These are phyloP conservation scores for Priocnemis perturbator DNA, from an alignment of 2,888 invertebrate genomes.

Conservation along the genomic window DNA sequence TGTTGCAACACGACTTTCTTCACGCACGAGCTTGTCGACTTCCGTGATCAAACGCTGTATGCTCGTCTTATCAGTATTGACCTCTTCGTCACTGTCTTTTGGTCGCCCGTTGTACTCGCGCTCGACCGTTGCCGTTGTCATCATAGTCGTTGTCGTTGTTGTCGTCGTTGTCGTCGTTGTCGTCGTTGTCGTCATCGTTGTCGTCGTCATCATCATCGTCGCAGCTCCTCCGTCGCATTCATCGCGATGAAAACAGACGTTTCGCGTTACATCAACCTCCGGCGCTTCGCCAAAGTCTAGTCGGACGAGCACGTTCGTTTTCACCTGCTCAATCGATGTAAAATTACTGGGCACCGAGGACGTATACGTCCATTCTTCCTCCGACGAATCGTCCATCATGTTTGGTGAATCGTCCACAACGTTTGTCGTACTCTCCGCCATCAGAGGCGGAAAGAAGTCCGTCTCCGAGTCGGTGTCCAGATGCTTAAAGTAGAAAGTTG, in stretches of 20 bases:
- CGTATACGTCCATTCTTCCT: conserved; percentile 84
- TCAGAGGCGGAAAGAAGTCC: conserved; percentile 71
- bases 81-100: conserved; percentile 76
- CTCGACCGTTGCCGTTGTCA: conserved; percentile 27
- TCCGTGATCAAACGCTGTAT: conserved; percentile 87
- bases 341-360: conserved; percentile 43
- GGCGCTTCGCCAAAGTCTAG: conserved; percentile 49
- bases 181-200: conserved; percentile 54
- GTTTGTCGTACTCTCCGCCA: too few relatives aligned
- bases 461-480: conserved; percentile 91
- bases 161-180: conserved; percentile 59
- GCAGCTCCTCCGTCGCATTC: neutral
- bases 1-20: conserved; percentile 73
- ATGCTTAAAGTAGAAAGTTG: conserved; percentile 90
- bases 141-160: conserved; percentile 66
- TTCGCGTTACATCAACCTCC: neutral
- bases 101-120: conserved; percentile 26
- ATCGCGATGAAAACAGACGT: too few relatives aligned
- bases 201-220: conserved; percentile 40
- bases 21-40: conserved; percentile 87
- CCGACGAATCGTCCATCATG: conserved; percentile 78
- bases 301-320: conserved; percentile 63
- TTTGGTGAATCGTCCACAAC: conserved; percentile 71
- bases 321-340: conserved; percentile 50
- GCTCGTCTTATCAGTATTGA: conserved; percentile 79